phyloP scores from a whole-genome alignment of 2,888 invertebrate genomes.

The Volucella inanis region DNA sequence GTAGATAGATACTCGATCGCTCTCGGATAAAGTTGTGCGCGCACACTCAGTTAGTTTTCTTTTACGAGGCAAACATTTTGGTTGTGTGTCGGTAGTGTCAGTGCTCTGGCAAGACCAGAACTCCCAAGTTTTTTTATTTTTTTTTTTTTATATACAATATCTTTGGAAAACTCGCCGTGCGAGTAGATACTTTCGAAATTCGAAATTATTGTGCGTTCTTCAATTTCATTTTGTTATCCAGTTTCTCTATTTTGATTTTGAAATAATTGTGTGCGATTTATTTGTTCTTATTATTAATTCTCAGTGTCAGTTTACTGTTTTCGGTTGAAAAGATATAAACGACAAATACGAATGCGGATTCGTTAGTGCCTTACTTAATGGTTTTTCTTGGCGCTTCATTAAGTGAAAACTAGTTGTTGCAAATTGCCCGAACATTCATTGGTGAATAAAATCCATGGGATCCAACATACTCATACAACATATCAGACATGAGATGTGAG shows the following conservation, averaged over 20 bases:
- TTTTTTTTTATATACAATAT: too few relatives aligned
- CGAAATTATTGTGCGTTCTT: slow-evolving; percentile 19
- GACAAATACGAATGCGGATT: background rate
- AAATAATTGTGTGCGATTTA: slow-evolving; percentile 28
- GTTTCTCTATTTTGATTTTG: slow-evolving; percentile 55
- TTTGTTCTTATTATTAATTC: slow-evolving; percentile 44
- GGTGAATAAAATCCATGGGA: slow-evolving; percentile 48
- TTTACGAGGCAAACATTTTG: slow-evolving; percentile 68
- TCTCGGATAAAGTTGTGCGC: slow-evolving; percentile 68
- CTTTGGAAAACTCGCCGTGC: slow-evolving; percentile 42
- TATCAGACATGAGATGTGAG: slow-evolving; percentile 8
- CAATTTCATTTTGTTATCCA: slow-evolving; percentile 51
- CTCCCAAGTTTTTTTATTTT: slow-evolving; percentile 14
- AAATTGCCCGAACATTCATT: slow-evolving; percentile 59
- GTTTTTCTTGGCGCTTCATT: slow-evolving; percentile 60
- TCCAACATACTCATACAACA: background rate
- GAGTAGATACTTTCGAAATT: slow-evolving; percentile 49
- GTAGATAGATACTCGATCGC: slow-evolving; percentile 38
- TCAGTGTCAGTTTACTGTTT: background rate
- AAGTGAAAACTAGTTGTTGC: slow-evolving; percentile 68
- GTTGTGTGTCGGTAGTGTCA: slow-evolving; percentile 65
- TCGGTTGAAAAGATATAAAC: too few relatives aligned
- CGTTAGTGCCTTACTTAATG: slow-evolving; percentile 20
- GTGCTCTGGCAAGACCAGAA: slow-evolving; percentile 27
- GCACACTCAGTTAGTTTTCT: slow-evolving; percentile 73